Evolutionary conservation across 2,113 vertebrate species (phyloP).

Genomic region (Gopherus evgoodei): DNA sequence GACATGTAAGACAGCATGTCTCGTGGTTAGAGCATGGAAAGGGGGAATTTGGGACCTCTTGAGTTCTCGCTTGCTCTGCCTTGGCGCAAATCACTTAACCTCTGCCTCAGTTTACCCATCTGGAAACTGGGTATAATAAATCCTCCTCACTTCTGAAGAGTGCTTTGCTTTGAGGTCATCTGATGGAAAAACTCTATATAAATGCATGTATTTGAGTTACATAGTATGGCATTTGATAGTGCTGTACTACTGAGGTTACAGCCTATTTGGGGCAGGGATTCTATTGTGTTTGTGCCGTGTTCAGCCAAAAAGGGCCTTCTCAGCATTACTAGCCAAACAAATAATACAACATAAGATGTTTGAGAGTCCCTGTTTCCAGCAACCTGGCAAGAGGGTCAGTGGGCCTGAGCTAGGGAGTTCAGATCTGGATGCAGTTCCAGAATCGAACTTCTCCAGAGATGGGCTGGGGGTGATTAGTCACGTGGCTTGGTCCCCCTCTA

Average conservation of each 20-base stretch:
- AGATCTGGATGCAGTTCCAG: background rate
- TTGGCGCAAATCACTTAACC: background rate
- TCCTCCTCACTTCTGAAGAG: background rate
- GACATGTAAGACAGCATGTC: background rate
- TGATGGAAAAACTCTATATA: background rate
- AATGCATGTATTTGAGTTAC: background rate
- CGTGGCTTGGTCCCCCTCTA: background rate
- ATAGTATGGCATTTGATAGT: background rate
- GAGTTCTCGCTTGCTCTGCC: background rate
- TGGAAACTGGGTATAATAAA: background rate
- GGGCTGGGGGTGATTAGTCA: background rate
- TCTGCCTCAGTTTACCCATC: background rate
- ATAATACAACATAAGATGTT: background rate
- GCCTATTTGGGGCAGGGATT: background rate
- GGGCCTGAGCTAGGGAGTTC: background rate
- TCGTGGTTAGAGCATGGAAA: background rate
- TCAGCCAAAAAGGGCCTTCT: background rate
- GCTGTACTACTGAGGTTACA: background rate
- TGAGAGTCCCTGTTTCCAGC: background rate
- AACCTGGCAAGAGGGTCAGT: background rate
- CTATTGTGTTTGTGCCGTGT: background rate
- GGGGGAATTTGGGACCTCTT: background rate
- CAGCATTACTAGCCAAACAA: background rate
- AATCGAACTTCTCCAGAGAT: background rate
- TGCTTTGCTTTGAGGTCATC: background rate